Percentiles rank a stretch among this genome's conserved stretches.
Evolutionary conservation across 2,888 invertebrate genomes (phyloP).

Genomic region (Ephialtes manifestator): DNA sequence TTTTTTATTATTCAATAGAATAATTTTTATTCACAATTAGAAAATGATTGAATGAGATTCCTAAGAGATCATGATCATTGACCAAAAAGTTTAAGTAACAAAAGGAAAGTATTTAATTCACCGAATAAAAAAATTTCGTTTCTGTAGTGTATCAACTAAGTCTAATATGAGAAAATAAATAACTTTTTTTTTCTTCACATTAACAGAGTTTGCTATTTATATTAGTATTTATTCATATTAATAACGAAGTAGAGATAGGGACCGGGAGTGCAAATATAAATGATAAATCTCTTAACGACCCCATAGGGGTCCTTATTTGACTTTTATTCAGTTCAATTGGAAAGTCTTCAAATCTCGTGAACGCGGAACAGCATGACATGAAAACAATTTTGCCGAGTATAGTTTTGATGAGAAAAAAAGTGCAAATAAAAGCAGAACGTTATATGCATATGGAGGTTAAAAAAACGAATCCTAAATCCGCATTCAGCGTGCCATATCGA

Average conservation of each 20-base stretch:
- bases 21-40: no score
- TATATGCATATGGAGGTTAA: not conserved
- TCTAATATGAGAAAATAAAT: no score
- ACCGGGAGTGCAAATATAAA: not conserved
- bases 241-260: no score
- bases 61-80: no score
- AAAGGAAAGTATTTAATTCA: no score
- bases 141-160: no score
- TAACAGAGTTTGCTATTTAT: not conserved
- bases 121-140: no score
- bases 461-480: conserved; percentile 36
- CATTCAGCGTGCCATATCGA: conserved; percentile 39
- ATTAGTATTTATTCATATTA: no score
- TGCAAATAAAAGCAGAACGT: not conserved
- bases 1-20: no score
- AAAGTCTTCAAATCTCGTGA: not conserved
- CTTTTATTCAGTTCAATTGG: not conserved
- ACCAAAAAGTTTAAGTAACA: no score
- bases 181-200: not conserved
- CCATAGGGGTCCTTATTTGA: not conserved
- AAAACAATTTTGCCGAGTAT: not conserved
- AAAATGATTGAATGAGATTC: no score
- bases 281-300: not conserved
- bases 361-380: no score
- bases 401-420: not conserved